phyloP scores from a whole-genome alignment of 2,113 vertebrate species.

The Halichoeres trimaculatus region DNA sequence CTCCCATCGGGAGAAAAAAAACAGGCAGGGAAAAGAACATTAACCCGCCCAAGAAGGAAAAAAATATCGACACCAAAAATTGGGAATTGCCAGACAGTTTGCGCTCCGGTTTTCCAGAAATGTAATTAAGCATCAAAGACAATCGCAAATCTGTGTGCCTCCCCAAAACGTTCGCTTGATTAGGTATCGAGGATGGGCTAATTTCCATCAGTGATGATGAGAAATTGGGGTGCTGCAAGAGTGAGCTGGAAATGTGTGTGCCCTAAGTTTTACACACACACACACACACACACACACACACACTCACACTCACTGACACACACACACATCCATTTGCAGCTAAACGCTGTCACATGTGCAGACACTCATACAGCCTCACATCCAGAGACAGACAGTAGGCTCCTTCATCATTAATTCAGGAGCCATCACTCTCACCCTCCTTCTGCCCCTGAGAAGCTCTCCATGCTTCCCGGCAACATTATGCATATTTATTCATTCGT shows the following conservation, averaged over 20 bases:
- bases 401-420: conserved; percentile 83
- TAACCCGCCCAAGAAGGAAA: conserved; percentile 13
- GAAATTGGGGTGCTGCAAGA: conserved; percentile 71
- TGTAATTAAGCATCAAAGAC: conserved; percentile 72
- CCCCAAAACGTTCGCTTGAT: conserved; percentile 70
- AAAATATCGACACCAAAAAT: conserved; percentile 34
- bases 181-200: conserved; percentile 70
- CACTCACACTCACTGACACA: conserved; percentile 42
- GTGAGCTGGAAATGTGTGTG: conserved; percentile 4
- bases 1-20: conserved; percentile 33
- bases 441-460: conserved; percentile 78
- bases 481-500: conserved; percentile 84
- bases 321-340: conserved; percentile 42
- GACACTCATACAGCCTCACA: conserved; percentile 50
- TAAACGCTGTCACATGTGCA: conserved; percentile 65
- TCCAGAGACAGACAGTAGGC: conserved; percentile 71
- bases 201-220: conserved; percentile 74
- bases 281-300: conserved; percentile 31
- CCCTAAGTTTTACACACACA: conserved; percentile 12
- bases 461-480: conserved; percentile 77
- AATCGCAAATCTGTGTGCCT: conserved; percentile 61
- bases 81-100: conserved; percentile 45
- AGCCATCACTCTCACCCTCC: conserved; percentile 78
- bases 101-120: conserved; percentile 63
- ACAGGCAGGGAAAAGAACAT: conserved; percentile 37